Base-by-base conservation (phyloP, 2,888 invertebrate species). In the Eupithecia exiguata region DNA sequence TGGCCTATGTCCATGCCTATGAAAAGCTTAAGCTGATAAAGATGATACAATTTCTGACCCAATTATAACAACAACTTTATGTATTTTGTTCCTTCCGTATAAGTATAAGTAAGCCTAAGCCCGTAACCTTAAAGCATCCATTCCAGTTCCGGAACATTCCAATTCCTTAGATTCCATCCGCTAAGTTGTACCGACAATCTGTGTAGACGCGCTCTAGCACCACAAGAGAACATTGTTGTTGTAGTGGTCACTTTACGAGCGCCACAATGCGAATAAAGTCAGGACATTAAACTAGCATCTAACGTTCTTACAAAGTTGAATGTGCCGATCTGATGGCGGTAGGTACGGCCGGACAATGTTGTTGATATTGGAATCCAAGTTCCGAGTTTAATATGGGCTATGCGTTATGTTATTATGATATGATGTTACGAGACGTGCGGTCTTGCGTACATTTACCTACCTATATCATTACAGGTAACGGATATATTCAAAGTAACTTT, bases 191-290 rank as follows among this genome's bases (percentile, higher is more conserved):
- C 68, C 62, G 68, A 49, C 69, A 62, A 71, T 69, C 71, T 66
- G 36, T 40, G 70, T 36, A 25, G 14, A 21, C 66, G 36, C 62
- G 67, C 69, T 30, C 63, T 3, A 67, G 69, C 18, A 69, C 69
- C 74, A 72, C 76, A 72, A 66, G 69, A 67, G 72, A 69, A 77
- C 77, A 77, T 62, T 74, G 77, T 77, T 36, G 58, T 61, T 18
- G 36, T 69, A 69, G 69, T 16, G 77, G 77, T 77, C 72, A 71
- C 62, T 68, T 72, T 72, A 77, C 69, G 62, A 68, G 5, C 40
- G 18, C 25, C 14, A 68, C 74, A 65, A 69, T 72, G 74, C 74
- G 49, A 25, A 69, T 74, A 71, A 71, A 77, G 53, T 38, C 68
- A 40, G 66, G 62, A 30, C 69, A 72, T 69, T 71, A 74, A 69